Base-by-base conservation (phyloP, 2,888 invertebrate genomes). In the Monopis laevigella region DNA sequence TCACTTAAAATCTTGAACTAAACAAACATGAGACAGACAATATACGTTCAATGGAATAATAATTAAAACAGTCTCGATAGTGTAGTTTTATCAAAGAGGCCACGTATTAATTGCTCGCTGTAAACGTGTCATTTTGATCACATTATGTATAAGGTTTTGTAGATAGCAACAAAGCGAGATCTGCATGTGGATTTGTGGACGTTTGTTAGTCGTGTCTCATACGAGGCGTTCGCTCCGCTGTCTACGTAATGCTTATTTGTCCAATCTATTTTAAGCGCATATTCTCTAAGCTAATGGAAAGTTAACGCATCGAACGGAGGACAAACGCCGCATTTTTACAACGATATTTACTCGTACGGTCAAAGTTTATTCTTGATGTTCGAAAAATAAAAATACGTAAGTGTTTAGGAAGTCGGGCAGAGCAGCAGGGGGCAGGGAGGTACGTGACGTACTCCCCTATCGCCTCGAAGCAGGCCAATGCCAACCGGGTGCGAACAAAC, bases 281-380 rank as follows among this genome's bases (percentile, higher is more conserved):
- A 53, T 58, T 62, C 55, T 42, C 59, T 59, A 62, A 56, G 59
- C 67, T 63, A 74, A 67, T 74, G 72, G 73, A 75, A 75, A 74
- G 74, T 70, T 64, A 67, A 63, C 66, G 65, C 63, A 62, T 63
- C 69, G 67, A 17, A 17, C 16, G 17, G 8, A 17, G 8, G 32
- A n/a, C 32, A 17, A 17, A 17, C 17, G 32, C 14, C 17, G 10
- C 17, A 13, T 21, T 21, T 21, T 17, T 32, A 17, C 13, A 14
- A 11, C 4, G 6, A 28, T 28, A 28, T 28, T 30, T 13, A n/a
- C n/a, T n/a, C n/a, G n/a, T n/a, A n/a, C n/a, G n/a, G n/a, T n/a
- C n/a, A n/a, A n/a, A n/a, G n/a, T n/a, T n/a, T n/a, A n/a, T n/a
- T n/a, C n/a, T n/a, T n/a, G n/a, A n/a, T n/a, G n/a, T n/a, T n/a